Evolutionary conservation across 2,888 invertebrate species (phyloP), one percentile per base, ranked within the genome.

Genomic region (Hydroisotoma schaefferi): DNA sequence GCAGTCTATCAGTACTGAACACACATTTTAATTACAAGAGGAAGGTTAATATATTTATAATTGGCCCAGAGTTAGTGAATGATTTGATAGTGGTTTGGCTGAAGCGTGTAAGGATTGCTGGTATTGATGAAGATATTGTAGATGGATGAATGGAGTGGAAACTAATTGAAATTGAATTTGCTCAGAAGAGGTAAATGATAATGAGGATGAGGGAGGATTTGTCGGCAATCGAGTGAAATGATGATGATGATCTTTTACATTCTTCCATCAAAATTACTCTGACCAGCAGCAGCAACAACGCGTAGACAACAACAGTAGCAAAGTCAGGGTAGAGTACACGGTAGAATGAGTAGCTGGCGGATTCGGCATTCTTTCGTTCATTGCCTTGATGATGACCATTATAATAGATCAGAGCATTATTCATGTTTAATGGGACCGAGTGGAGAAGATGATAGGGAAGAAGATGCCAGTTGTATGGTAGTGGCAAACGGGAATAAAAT

Each of bases 101-200:
- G n/a, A n/a, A n/a, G n/a, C n/a, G n/a, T n/a, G n/a, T n/a, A n/a
- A n/a, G n/a, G n/a, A n/a, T n/a, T n/a, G n/a, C n/a, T n/a, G n/a
- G n/a, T 40, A 18, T 18, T 40, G n/a, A 15, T 40, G 40, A 40
- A 40, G 33, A 33, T 15, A 33, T 33, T 33, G 33, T 33, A n/a
- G n/a, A n/a, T 43, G 43, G 47, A 47, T 47, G 47, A 47, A 47
- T 47, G 49, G 18, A 49, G 49, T 5, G 25, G 49, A 52, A 65
- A 69, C 69, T 69, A 72, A 72, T 72, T 70, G 72, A 70, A 72
- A 70, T 67, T 69, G 68, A 70, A 68, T 70, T 69, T 70, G 66
- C 59, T 65, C 65, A 68, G 57, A 59, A 57, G 61, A 63, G 65
- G 65, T 68, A 59, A 59, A 65, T 65, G 62, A 62, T 46, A 40